Conservation (phyloP, 2,113 vertebrate genomes). For the Gila orcuttii region DNA sequence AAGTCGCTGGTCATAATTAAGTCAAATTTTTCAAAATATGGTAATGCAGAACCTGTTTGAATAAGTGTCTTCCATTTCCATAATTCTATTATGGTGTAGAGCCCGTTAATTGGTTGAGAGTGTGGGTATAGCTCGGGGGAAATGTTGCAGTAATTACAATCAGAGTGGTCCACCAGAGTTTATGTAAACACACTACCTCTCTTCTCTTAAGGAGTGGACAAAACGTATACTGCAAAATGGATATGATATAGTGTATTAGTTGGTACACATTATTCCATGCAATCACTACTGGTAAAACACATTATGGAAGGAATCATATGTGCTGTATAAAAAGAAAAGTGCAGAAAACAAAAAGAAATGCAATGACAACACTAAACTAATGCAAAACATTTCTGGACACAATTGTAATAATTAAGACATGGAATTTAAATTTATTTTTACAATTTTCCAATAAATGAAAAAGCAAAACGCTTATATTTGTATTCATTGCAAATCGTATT, state of each 20-base stretch:
- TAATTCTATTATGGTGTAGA: conserved; percentile 99
- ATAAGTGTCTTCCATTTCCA: conserved; percentile 97
- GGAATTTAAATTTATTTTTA: background rate
- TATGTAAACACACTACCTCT: conserved; percentile 61
- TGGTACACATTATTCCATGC: conserved; percentile 5
- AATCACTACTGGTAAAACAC: conserved; percentile 19
- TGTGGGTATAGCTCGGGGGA: conserved; percentile 85
- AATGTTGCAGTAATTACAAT: conserved; percentile 94
- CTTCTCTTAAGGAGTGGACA: conserved; percentile 17
- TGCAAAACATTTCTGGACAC: background rate
- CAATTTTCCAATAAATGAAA: background rate
- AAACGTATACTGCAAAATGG: conserved; percentile 44
- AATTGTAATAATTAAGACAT: background rate
- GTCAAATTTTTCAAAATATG: conserved; percentile 99
- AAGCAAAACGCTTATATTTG: background rate
- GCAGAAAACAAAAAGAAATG: background rate
- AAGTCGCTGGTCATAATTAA: conserved; percentile 88
- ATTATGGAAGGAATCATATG: background rate
- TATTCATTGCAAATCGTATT: background rate
- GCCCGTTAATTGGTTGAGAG: conserved; percentile 94
- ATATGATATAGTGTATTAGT: conserved; percentile 49
- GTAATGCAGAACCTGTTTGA: conserved; percentile 97
- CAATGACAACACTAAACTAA: background rate
- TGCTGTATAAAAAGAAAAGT: background rate
- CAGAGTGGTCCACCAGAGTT: conserved; percentile 81